Evolutionary conservation across 2,113 vertebrate species (phyloP).

Genomic region (Trematocara variabile): DNA sequence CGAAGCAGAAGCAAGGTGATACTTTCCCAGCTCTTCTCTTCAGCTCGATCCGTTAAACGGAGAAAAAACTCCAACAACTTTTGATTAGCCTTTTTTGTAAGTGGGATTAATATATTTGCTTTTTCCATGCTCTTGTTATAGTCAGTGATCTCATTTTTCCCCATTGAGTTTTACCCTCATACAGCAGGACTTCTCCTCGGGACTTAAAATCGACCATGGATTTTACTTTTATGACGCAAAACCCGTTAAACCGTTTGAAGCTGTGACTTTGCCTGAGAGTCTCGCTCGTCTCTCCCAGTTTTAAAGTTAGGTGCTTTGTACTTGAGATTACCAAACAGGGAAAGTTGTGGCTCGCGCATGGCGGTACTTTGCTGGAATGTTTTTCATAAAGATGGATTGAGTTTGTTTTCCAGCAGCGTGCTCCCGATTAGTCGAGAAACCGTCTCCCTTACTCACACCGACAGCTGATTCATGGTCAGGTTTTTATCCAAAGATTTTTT

Average conservation of each 20-base stretch:
- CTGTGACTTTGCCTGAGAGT: background rate
- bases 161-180: background rate
- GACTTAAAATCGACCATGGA: slow-evolving; percentile 40
- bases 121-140: background rate
- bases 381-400: slow-evolving; percentile 12
- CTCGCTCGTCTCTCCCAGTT: background rate
- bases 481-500: background rate
- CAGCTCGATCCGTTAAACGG: slow-evolving; percentile 14
- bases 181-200: slow-evolving; percentile 10
- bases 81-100: slow-evolving; percentile 58
- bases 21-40: slow-evolving; percentile 36
- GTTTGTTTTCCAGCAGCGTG: slow-evolving; percentile 22
- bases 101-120: slow-evolving; percentile 45
- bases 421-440: background rate
- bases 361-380: slow-evolving; percentile 38
- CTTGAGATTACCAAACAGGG: background rate
- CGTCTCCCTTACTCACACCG: background rate
- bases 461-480: background rate
- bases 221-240: background rate
- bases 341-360: slow-evolving; percentile 5
- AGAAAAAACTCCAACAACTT: background rate
- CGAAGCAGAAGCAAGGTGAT: slow-evolving; percentile 39
- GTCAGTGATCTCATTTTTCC: background rate
- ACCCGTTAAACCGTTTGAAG: background rate
- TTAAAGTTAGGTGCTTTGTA: background rate